phyloP scores from a whole-genome alignment of 1,140 invertebrate genomes.

The Listronotus oregonensis region DNA sequence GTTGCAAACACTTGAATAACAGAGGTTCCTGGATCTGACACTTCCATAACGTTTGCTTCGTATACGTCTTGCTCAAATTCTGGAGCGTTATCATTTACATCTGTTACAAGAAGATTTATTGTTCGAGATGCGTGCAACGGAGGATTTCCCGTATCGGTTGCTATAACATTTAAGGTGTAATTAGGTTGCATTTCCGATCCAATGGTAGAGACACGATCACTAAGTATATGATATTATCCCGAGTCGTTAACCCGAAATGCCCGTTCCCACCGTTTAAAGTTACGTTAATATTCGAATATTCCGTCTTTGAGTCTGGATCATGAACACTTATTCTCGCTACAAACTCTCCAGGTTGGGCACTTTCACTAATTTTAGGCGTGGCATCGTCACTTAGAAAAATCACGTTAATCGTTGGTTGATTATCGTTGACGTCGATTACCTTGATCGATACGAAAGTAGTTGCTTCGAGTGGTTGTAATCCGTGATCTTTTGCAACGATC shows the following conservation, averaged over 20 bases:
- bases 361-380: constrained; percentile 90
- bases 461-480: constrained; percentile 88
- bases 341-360: constrained; percentile 87
- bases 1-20: constrained; percentile 81
- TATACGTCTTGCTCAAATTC: constrained; percentile 78
- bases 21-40: constrained; percentile 83
- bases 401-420: constrained; percentile 90
- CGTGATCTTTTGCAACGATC: constrained; percentile 89
- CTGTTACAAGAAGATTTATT: constrained; percentile 81
- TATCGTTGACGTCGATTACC: constrained; percentile 94
- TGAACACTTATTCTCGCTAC: constrained; percentile 92
- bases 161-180: constrained; percentile 85
- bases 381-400: constrained; percentile 92
- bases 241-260: constrained; percentile 85
- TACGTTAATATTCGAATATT: constrained; percentile 89
- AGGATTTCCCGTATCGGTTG: constrained; percentile 85
- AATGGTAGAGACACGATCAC: constrained; percentile 85
- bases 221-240: constrained; percentile 89
- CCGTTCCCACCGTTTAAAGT: constrained; percentile 88
- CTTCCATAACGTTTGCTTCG: constrained; percentile 84
- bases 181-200: constrained; percentile 85
- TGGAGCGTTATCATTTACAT: constrained; percentile 91
- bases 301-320: constrained; percentile 89
- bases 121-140: constrained; percentile 80
- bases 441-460: constrained; percentile 90